These are phyloP conservation scores for Acrocephalus arundinaceus DNA, from an alignment of 2,113 vertebrate species.

Conservation along the genomic window DNA sequence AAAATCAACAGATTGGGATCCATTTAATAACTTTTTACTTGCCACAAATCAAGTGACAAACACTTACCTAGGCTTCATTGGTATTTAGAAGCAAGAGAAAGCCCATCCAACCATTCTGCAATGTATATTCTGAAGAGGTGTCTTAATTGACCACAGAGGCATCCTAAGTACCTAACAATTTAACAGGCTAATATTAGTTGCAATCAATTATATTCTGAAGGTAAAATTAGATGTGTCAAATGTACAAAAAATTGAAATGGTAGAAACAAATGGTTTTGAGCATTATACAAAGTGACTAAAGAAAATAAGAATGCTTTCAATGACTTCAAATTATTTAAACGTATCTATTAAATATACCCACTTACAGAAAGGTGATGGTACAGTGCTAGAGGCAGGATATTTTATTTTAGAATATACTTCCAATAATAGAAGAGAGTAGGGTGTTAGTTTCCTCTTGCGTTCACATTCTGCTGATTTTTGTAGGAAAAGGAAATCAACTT, in stretches of 20 bases:
- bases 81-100: neutral
- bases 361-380: neutral
- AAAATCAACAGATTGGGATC: neutral
- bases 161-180: neutral
- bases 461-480: neutral
- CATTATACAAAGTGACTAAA: neutral
- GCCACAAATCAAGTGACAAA: neutral
- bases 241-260: neutral
- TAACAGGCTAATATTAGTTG: neutral
- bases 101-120: neutral
- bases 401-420: neutral
- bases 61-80: neutral
- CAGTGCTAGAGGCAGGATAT: neutral
- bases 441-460: neutral
- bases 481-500: neutral
- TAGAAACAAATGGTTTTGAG: neutral
- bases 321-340: neutral
- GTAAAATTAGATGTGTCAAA: neutral
- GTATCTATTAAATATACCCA: neutral
- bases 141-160: neutral
- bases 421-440: neutral
- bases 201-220: neutral
- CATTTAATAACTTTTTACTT: neutral
- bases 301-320: neutral
- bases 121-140: neutral